Evolutionary conservation across 2,113 vertebrate species (phyloP), one percentile per base, ranked within the genome.

Genomic region (Caracal caracal): DNA sequence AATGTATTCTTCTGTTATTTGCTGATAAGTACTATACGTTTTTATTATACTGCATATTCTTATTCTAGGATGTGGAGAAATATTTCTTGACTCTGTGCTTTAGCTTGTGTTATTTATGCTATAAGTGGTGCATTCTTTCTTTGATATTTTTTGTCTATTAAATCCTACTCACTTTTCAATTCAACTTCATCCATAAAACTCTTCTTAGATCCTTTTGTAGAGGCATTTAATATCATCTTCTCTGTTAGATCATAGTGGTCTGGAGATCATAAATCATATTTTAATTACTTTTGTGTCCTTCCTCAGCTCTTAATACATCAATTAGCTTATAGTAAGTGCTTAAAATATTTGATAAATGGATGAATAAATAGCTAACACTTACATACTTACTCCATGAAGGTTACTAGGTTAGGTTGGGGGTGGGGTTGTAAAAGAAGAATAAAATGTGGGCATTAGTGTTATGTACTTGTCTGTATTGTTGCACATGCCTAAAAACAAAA

Each of bases 271-370:
- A 92, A 95, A 59, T 92, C 75, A 84, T 83, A 81, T 30, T 96
- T 96, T 88, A 96, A 96, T 95, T 37, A 92, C 51, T 33, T 59
- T 61, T 30, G 59, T 87, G 84, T 94, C 65, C 59, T 90, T 96
- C 61, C 68, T 90, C 56, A 90, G 76, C 13, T 93, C 43, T 65
- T 22, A 86, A 66, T 49, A 68, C 37, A 83, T 95, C 91, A 88
- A 82, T 93, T 87, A 90, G 49, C 90, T 88, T 78, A 93, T 26
- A 71, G 51, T 33, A 65, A 65, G 68, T 70, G 7, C 70, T 95
- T 90, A 68, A 88, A 80, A 56, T 85, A 37, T 68, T 87, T 89
- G 63, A 75, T 61, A 84, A 96, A 68, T 66, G 68, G 90, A 43
- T 40, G 53, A 70, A 80, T n/a, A 59, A 20, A 63, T 70, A 56